Evolutionary conservation across 2,113 vertebrate genomes (phyloP).

Genomic region (Myanophis thanlyinensis): DNA sequence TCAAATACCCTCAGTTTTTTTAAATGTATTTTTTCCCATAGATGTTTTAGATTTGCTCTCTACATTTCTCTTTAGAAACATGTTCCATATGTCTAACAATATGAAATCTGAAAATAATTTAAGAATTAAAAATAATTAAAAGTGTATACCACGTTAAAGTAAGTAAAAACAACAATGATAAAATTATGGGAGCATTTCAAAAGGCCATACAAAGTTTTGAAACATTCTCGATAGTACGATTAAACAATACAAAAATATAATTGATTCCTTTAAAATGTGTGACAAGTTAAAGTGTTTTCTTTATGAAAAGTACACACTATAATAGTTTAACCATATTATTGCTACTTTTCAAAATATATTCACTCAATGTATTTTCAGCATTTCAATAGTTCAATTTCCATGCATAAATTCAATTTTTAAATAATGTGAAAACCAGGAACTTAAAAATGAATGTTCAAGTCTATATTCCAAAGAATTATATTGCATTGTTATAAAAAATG

Average conservation of each 20-base stretch:
- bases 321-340: background rate
- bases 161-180: background rate
- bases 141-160: background rate
- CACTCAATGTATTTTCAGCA: background rate
- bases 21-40: background rate
- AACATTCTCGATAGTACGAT: background rate
- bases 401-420: background rate
- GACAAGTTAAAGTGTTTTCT: background rate
- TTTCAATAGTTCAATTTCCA: background rate
- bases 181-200: background rate
- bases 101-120: background rate
- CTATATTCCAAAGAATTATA: constrained; percentile 43
- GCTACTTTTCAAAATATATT: background rate
- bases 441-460: constrained; percentile 28
- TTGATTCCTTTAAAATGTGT: background rate
- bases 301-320: background rate
- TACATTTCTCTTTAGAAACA: background rate
- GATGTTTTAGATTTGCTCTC: background rate
- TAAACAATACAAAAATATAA: background rate
- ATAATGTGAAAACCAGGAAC: background rate
- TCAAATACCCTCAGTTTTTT: background rate
- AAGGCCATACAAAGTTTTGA: background rate
- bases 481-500: background rate
- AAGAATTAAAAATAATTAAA: background rate
- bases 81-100: background rate